Evolutionary conservation across 2,797 vertebrate species (phyloP).

Genomic region (Cossypha heuglini): DNA sequence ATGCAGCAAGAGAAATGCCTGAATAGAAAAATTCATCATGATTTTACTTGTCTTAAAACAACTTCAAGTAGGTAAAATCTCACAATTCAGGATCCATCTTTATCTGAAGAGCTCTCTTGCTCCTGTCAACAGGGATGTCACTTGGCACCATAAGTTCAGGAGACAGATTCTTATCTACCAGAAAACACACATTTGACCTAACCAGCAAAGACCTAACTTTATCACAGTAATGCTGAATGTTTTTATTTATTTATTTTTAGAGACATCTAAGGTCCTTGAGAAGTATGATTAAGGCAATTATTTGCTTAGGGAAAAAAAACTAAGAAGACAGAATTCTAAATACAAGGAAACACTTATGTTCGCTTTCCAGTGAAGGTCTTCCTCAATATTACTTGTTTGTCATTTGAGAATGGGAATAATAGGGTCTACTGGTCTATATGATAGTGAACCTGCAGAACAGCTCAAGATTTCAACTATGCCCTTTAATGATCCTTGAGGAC

Average conservation of each 20-base stretch:
- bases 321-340: conserved; percentile 30
- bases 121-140: neutral
- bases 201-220: conserved; percentile 10
- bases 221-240: neutral
- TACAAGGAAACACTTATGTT: conserved; percentile 33
- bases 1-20: neutral
- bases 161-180: neutral
- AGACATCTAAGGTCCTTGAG: neutral
- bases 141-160: neutral
- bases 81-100: neutral
- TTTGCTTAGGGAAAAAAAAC: conserved; percentile 27
- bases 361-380: conserved; percentile 14
- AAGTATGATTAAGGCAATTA: conserved; percentile 6
- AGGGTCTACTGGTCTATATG: neutral
- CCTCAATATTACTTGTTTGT: neutral
- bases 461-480: neutral
- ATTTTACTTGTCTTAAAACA: neutral
- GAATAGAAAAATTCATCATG: neutral
- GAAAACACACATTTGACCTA: neutral
- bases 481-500: neutral
- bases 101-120: neutral
- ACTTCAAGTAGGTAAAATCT: neutral
- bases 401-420: neutral
- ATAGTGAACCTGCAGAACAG: neutral
- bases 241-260: neutral